These are phyloP conservation scores for Indicator maculatus DNA, from an alignment of 2,113 vertebrate species.

Conservation along the genomic window DNA sequence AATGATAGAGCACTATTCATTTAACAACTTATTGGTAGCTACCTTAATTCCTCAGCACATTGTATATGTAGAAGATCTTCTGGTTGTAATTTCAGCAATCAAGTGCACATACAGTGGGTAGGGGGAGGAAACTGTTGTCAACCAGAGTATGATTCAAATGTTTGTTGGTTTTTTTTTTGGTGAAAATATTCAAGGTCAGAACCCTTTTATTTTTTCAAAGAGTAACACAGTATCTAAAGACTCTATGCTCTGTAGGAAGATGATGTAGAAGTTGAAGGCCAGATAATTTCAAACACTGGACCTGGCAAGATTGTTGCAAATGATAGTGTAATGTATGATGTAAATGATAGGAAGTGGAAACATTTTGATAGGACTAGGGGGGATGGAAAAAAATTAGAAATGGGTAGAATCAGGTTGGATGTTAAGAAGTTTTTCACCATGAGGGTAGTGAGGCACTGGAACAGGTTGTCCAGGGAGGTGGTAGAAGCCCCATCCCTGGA, in stretches of 20 bases:
- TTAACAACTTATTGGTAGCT: not conserved
- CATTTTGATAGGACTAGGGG: not conserved
- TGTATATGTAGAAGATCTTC: slow-evolving; percentile 12
- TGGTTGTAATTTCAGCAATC: slow-evolving; percentile 13
- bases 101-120: not conserved
- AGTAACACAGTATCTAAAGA: not conserved
- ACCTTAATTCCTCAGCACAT: not conserved
- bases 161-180: not conserved
- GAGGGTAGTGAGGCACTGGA: too few relatives aligned
- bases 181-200: slow-evolving; percentile 17
- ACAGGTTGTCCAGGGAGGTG: too few relatives aligned
- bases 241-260: not conserved
- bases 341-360: not conserved
- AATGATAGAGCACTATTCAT: not conserved
- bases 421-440: too few relatives aligned
- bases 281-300: not conserved
- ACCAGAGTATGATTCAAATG: not conserved
- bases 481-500: too few relatives aligned
- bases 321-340: not conserved
- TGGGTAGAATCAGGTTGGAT: too few relatives aligned
- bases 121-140: not conserved
- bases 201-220: not conserved
- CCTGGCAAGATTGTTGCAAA: not conserved
- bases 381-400: too few relatives aligned
- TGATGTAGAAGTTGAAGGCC: not conserved